Conservation (phyloP, 2,888 invertebrate genomes). For the Euplagia quadripunctaria region DNA sequence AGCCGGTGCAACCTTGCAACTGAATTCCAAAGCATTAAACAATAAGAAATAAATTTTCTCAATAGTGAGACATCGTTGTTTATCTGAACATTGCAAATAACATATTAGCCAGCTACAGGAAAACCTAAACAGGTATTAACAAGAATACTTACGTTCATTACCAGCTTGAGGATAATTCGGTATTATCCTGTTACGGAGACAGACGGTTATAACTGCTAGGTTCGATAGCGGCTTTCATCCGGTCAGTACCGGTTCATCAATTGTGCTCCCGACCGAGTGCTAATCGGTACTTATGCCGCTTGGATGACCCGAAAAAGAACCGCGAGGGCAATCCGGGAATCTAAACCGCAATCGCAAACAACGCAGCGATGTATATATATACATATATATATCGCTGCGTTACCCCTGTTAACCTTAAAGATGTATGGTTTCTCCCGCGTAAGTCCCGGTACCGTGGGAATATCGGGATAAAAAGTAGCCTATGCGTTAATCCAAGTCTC, state of each 20-base stretch:
- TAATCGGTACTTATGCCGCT: constrained; percentile 3
- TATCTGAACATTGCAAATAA: neutral
- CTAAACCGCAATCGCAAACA: neutral
- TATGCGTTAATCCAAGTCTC: too few species aligned
- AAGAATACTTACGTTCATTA: neutral
- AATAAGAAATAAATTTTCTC: neutral
- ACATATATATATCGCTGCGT: too few species aligned
- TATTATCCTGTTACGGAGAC: constrained; percentile 19
- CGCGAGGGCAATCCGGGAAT: neutral
- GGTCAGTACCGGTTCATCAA: constrained; percentile 29
- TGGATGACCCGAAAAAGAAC: neutral
- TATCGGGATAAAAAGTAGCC: too few species aligned
- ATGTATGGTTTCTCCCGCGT: too few species aligned
- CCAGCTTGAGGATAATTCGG: constrained; percentile 8
- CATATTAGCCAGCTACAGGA: neutral
- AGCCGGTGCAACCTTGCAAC: neutral
- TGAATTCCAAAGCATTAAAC: neutral
- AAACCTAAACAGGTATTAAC: constrained; percentile 15
- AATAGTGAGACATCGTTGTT: neutral
- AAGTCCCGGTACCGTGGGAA: too few species aligned
- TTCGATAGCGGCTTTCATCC: constrained; percentile 15
- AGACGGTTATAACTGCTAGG: neutral
- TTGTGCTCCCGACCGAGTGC: constrained; percentile 8
- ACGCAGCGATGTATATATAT: neutral
- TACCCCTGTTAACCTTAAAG: too few species aligned